Evolutionary conservation across 2,888 invertebrate species (phyloP), one percentile per base, ranked within the genome.

Genomic region (Polydrusus tereticollis): DNA sequence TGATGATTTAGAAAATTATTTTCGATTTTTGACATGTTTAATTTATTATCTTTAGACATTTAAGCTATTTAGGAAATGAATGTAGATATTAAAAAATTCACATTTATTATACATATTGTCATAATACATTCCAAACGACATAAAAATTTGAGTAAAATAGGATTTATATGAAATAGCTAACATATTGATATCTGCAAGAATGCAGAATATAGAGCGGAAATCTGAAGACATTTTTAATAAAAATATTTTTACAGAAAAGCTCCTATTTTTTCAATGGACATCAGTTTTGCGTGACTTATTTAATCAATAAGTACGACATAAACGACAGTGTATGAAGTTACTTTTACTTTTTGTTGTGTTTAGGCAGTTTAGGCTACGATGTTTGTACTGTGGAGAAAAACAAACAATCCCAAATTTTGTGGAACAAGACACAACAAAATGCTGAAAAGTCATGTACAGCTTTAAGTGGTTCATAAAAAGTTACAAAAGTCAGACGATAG

Each of bases 161-260:
- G 7, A 26, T 26, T 26, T 36, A 16, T 29, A 33, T 10, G 33
- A 8, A 33, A 58, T 58, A 12, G 20, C 58, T 33, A 33, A 20
- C 12, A 12, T 33, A 18, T 58, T 20, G 23, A 50, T 50, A 23
- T 50, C 23, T 50, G 23, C 4, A 50, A 21, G 50, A 6, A 50
- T 50, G n/a, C 1, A 50, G 50, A 10, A 8, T n/a, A 23, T 14
- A 50, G 20, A 47, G 2, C 12, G 50, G 23, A 23, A 21, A 47
- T 50, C 23, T 50, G 23, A 50, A 10, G 50, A 50, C 23, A 50
- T 47, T n/a, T 33, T 23, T 50, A 50, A 50, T 50, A 23, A 50
- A 50, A 50, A 50, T 50, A 23, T 23, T 50, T 50, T 50, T 7
- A 23, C 50, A 23, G 50, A 50, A 50, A 50, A 23, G 50, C 23